Evolutionary conservation across 1,140 invertebrate genomes (phyloP).

Genomic region (Trachymyrmex septentrionalis): DNA sequence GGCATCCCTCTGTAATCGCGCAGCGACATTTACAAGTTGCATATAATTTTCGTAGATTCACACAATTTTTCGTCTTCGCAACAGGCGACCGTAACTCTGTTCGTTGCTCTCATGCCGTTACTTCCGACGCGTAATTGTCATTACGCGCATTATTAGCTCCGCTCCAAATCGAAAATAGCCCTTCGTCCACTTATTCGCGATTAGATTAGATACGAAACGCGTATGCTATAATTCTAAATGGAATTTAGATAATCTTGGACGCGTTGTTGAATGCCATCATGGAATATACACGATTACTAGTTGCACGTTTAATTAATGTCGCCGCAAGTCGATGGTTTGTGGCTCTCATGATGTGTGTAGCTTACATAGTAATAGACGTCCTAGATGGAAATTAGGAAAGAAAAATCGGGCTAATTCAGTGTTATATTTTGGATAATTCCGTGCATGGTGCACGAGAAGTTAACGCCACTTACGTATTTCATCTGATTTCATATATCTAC

Average conservation of each 20-base stretch:
- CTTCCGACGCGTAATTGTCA: conserved; percentile 7
- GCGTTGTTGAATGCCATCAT: background rate
- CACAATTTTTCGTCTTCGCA: background rate
- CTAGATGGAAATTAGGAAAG: background rate
- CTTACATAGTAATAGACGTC: background rate
- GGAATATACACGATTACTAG: background rate
- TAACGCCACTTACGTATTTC: background rate
- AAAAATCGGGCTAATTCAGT: background rate
- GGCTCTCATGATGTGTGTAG: background rate
- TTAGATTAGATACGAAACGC: background rate
- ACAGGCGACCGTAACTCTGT: background rate
- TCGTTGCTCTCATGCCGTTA: background rate
- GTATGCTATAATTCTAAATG: background rate
- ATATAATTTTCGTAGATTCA: background rate
- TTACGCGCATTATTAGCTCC: background rate
- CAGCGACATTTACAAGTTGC: background rate
- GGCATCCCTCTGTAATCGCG: conserved; percentile 8
- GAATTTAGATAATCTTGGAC: background rate
- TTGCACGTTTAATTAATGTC: conserved; percentile 21
- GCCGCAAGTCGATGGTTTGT: background rate
- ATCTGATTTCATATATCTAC: background rate
- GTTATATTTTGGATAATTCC: background rate
- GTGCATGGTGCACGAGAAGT: conserved; percentile 1
- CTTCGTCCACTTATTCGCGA: background rate
- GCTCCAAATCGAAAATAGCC: background rate